Base-by-base conservation (phyloP, 2,113 vertebrate genomes). In the Alouatta palliata region DNA sequence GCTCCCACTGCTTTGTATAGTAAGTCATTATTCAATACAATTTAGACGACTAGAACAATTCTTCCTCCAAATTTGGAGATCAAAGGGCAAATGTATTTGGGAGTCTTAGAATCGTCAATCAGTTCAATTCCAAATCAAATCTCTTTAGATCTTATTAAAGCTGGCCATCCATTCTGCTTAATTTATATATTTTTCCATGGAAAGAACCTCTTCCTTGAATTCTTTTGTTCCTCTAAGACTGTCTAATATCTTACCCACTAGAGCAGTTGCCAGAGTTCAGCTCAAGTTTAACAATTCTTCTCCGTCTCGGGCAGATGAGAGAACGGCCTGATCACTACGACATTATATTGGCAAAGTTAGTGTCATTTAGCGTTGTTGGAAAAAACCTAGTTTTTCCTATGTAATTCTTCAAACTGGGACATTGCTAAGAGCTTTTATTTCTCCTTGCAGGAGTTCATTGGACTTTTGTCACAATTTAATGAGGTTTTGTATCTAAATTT, bases 121-220 rank as follows among this genome's bases (percentile, higher is more conserved):
- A 75, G n/a, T 94, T 96, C 19, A 71, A 80, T 80, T 95, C 2
- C 30, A 96, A 95, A 82, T 76, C 76, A 96, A 92, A 11, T 64
- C 5, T 49, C 61, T 76, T 92, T 54, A 64, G 54, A 66, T 68
- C 30, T 58, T 92, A 12, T 54, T 84, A 71, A 89, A 80, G 1
- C 2, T 85, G 5, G 6, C 52, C 21, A 49, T 91, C 17, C 37
- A 3, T 70, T 89, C 56, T 95, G 5, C 37, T 88, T 93, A 52
- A 54, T 66, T 86, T 1, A 43, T 71, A 66, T 2, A 70, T 71
- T 77, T 91, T 79, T 61, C 30, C 12, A 76, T 32, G 52, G 19
- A 84, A 95, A 70, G 21, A 84, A 43, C 2, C 12, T 96, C 21
- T 92, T 71, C 13, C 20, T 93, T 89, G 37, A 66, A 81, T 83